Evolutionary conservation across 2,797 vertebrate genomes (phyloP), one percentile per base, ranked within the genome.

Genomic region (Cuniculus paca): DNA sequence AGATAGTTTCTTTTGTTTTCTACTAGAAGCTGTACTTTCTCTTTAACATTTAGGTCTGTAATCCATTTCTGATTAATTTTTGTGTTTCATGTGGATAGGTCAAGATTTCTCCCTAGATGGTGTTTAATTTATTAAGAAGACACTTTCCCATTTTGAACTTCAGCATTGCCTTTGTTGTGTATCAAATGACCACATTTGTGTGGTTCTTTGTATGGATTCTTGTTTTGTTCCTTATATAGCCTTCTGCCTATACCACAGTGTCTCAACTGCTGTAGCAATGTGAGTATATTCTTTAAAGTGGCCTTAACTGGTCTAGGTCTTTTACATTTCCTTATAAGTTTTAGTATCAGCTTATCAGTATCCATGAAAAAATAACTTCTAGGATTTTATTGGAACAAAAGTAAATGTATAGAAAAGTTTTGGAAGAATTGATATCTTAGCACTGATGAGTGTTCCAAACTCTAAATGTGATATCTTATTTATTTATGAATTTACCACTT

Each of bases 21-120:
- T 74, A 56, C 45, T 63, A 93, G 70, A 75, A 60, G 16, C 52
- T 89, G 4, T 89, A 39, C 70, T 81, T 91, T 72, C 34, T 34
- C 48, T 78, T 88, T 94, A n/a, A 31, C 24, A 56, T 77, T 88
- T 84, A 90, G 86, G 34, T 61, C 54, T 78, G 12, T 5, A 50
- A 0, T 77, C 56, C 42, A 92, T 91, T 94, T 92, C n/a, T 93
- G 85, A 88, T 97, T 95, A 90, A 68, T 75, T 82, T 92, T 89
- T 94, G 61, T 88, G 22, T 89, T 83, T 95, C 28, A 26, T 80
- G 22, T 90, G 22, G 28, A 42, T 65, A 78, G 17, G 34, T 83
- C 16, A 72, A 80, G 68, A 78, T 61, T 72, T 48, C 50, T 58
- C 39, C 8, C 50, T 1, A 42, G 63, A 24, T 89, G 61, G 22